Evolutionary conservation across 2,797 vertebrate species (phyloP).

Genomic region (Phrynocephalus forsythii): DNA sequence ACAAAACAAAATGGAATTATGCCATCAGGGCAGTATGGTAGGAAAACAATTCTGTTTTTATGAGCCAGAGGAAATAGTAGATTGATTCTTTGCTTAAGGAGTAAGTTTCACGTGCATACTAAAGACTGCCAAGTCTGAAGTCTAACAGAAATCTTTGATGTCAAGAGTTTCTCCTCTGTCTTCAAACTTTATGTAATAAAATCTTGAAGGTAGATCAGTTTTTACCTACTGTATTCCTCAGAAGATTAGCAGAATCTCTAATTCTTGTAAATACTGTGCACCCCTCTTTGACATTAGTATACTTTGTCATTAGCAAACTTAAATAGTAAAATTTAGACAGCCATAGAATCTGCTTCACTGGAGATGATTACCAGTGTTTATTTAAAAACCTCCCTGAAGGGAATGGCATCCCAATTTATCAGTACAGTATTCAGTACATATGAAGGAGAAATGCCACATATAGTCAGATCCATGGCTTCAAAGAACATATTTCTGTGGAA

Average conservation of each 20-base stretch:
- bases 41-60: conserved; percentile 36
- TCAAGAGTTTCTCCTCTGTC: background rate
- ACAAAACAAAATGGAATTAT: background rate
- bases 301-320: background rate
- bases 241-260: background rate
- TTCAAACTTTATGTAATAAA: background rate
- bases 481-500: background rate
- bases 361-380: background rate
- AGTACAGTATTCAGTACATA: background rate
- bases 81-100: conserved; percentile 16
- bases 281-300: background rate
- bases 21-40: conserved; percentile 10
- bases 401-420: background rate
- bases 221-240: background rate
- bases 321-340: background rate
- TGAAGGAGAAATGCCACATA: background rate
- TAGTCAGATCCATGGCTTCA: background rate
- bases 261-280: background rate
- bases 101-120: conserved; percentile 19
- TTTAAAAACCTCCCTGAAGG: background rate
- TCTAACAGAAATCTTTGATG: background rate
- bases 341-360: background rate
- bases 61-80: conserved; percentile 18
- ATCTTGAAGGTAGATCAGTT: background rate
- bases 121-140: background rate